phyloP scores from a whole-genome alignment of 2,797 vertebrate genomes.

The Cossypha dichroa region DNA sequence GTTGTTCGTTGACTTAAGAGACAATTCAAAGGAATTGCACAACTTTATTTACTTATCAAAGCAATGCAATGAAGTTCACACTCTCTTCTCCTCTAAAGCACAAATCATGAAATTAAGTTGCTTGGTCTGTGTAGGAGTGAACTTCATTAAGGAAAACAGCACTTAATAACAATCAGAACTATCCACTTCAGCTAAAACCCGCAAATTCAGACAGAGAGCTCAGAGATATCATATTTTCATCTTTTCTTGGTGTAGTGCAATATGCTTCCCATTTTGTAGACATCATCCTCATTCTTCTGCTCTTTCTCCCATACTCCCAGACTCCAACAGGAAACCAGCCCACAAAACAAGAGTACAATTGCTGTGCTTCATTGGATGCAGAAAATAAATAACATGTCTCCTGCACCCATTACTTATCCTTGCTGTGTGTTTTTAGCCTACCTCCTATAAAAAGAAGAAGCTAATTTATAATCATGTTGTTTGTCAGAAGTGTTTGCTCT shows the following conservation, averaged over 20 bases:
- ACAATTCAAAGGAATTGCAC: not conserved
- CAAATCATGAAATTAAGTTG: not conserved
- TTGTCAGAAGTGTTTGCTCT: constrained; percentile 33
- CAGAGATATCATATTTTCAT: not conserved
- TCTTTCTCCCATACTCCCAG: not conserved
- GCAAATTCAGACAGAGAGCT: not conserved
- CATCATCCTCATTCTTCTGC: not conserved
- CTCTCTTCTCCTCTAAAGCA: not conserved
- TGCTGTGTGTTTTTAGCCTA: constrained; percentile 40
- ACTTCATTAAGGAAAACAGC: constrained; percentile 5
- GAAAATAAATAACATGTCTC: constrained; percentile 56
- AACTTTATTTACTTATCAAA: constrained; percentile 1
- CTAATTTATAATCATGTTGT: constrained; percentile 68
- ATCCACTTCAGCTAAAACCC: not conserved
- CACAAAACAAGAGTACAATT: not conserved
- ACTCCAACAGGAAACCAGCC: not conserved
- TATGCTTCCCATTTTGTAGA: not conserved
- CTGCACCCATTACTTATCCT: constrained; percentile 50
- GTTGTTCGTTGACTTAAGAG: not conserved
- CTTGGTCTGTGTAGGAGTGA: not conserved
- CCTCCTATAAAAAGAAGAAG: constrained; percentile 22
- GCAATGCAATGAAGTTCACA: not conserved
- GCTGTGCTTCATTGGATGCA: not conserved
- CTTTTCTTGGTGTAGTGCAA: not conserved
- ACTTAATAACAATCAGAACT: not conserved